Conservation (phyloP, 2,113 vertebrate species). For the Tor tambroides region DNA sequence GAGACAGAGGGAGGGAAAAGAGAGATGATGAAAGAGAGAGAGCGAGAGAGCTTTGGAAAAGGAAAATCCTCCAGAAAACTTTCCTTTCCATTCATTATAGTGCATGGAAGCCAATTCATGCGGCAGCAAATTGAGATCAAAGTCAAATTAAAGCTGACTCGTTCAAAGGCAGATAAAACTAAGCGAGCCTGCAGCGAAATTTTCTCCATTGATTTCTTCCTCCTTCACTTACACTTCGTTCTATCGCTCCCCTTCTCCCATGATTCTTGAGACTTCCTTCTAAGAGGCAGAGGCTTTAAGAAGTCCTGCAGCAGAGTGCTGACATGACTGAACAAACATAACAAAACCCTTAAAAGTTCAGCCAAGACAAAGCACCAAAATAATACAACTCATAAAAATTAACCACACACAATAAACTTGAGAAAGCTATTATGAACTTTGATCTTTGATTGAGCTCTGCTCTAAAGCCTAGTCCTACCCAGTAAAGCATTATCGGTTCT, state of each 20-base stretch:
- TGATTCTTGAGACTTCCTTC: conserved; percentile 42
- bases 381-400: not conserved
- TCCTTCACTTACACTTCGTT: conserved; percentile 61
- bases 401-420: not conserved
- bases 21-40: conserved; percentile 19
- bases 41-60: conserved; percentile 39
- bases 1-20: conserved; percentile 28
- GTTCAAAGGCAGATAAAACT: conserved; percentile 82
- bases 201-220: conserved; percentile 81
- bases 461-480: not conserved
- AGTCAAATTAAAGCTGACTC: conserved; percentile 84
- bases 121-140: conserved; percentile 83
- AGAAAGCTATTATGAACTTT: conserved; percentile 5
- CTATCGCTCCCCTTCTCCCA: not conserved
- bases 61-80: conserved; percentile 69
- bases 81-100: conserved; percentile 71
- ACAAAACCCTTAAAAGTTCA: not conserved
- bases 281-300: conserved; percentile 62
- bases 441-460: not conserved
- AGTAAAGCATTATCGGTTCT: not conserved
- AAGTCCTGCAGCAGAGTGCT: conserved; percentile 46
- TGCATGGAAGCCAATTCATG: conserved; percentile 73
- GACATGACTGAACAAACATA: conserved; percentile 29
- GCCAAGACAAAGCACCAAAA: not conserved
- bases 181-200: conserved; percentile 78